phyloP scores from a whole-genome alignment of 2,888 invertebrate species.

The Cantharis flavilabris region DNA sequence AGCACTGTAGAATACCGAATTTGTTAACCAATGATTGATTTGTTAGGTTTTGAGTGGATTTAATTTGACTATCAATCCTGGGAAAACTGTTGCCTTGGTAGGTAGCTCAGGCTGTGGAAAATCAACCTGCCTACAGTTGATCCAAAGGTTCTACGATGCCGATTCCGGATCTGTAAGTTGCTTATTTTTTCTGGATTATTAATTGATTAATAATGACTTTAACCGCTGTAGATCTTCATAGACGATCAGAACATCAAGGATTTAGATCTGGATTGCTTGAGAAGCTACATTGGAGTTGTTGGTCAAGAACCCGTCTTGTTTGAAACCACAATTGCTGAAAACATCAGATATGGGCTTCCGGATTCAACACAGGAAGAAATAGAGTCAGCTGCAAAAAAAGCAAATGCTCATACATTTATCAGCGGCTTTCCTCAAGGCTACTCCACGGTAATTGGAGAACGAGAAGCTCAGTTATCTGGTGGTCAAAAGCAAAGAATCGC shows the following conservation, averaged over 20 bases:
- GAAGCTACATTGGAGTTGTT: slow-evolving; percentile 83
- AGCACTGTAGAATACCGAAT: not conserved
- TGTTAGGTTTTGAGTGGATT: slow-evolving; percentile 66
- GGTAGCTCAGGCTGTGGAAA: slow-evolving; percentile 80
- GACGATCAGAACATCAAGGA: slow-evolving; percentile 72
- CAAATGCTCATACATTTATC: slow-evolving; percentile 81
- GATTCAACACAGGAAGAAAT: slow-evolving; percentile 69
- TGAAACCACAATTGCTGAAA: slow-evolving; percentile 62
- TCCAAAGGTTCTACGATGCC: slow-evolving; percentile 77
- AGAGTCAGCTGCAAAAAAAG: slow-evolving; percentile 69
- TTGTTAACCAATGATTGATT: slow-evolving; percentile 23
- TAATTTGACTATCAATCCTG: slow-evolving; percentile 68
- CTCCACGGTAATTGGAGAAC: slow-evolving; percentile 81
- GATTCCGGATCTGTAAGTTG: slow-evolving; percentile 67
- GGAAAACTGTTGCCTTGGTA: slow-evolving; percentile 76
- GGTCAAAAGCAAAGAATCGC: too few species aligned
- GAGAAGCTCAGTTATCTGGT: too few species aligned
- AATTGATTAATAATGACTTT: too few species aligned
- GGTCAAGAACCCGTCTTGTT: slow-evolving; percentile 91
- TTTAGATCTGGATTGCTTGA: slow-evolving; percentile 77
- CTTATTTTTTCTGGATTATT: too few species aligned
- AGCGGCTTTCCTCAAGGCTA: slow-evolving; percentile 77
- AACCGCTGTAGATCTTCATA: slow-evolving; percentile 58
- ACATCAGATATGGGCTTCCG: slow-evolving; percentile 64
- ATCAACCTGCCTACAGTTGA: slow-evolving; percentile 73